phyloP scores from a whole-genome alignment of 2,113 vertebrate species.

The Paralichthys olivaceus region DNA sequence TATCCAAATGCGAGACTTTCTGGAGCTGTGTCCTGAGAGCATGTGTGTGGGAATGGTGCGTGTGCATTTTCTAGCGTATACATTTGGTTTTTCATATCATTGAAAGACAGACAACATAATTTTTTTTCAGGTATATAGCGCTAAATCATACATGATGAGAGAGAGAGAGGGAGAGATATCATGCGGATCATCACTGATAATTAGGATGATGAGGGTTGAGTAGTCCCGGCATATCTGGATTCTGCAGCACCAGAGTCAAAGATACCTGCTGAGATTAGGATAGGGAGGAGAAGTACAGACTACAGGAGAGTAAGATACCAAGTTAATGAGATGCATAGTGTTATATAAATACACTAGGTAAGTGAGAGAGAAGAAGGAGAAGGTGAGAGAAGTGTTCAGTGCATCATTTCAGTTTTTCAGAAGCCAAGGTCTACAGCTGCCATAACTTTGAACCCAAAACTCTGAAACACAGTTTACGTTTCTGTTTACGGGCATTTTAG shows the following conservation, averaged over 20 bases:
- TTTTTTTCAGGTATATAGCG: too few species aligned
- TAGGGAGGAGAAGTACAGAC: background rate
- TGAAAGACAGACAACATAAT: slow-evolving; percentile 8
- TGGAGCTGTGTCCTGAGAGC: slow-evolving; percentile 8
- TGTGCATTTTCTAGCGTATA: background rate
- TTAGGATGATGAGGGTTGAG: background rate
- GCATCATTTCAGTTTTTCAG: too few species aligned
- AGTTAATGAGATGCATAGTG: background rate
- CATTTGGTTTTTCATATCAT: slow-evolving; percentile 18
- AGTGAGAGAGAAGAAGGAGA: background rate
- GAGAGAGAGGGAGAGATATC: background rate
- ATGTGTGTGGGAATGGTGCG: too few species aligned
- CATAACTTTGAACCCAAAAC: too few species aligned
- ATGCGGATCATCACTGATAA: background rate
- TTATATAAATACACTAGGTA: background rate
- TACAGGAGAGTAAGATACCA: background rate
- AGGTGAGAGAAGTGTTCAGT: background rate
- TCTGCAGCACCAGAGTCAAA: background rate
- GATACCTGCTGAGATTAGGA: background rate
- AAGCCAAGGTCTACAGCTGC: too few species aligned
- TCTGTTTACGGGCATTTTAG: too few species aligned
- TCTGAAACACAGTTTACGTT: too few species aligned
- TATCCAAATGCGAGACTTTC: slow-evolving; percentile 16
- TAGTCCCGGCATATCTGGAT: background rate
- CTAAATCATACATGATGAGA: too few species aligned